These are phyloP conservation scores for Dendroctonus ponderosae DNA, from an alignment of 1,140 invertebrate genomes.

Conservation along the genomic window DNA sequence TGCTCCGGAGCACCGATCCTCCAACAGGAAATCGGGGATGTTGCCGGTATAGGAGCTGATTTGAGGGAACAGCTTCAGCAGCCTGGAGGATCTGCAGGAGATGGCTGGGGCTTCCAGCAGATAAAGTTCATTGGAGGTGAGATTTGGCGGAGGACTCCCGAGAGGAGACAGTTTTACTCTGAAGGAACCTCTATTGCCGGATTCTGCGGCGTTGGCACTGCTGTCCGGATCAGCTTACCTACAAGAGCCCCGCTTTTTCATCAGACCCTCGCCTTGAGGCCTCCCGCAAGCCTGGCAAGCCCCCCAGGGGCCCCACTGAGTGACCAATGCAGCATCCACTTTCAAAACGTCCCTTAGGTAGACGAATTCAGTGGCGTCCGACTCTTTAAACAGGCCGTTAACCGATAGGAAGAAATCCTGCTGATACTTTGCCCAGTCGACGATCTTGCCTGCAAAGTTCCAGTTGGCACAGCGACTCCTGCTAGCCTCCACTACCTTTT, in stretches of 20 bases:
- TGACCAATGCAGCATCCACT: conserved; percentile 45
- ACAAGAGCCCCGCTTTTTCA: conserved; percentile 46
- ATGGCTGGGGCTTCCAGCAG: conserved; percentile 44
- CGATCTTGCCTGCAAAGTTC: conserved; percentile 48
- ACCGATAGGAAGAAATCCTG: conserved; percentile 52
- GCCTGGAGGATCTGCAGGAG: conserved; percentile 49
- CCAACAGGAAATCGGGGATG: conserved; percentile 55
- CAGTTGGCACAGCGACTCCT: background rate
- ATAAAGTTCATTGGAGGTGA: conserved; percentile 31
- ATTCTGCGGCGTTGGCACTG: background rate
- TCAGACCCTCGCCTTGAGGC: conserved; percentile 42
- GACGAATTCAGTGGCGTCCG: conserved; percentile 41
- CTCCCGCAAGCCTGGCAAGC: conserved; percentile 47
- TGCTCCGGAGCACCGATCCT: conserved; percentile 51
- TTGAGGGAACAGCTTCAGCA: conserved; percentile 51
- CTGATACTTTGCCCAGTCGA: conserved; percentile 53
- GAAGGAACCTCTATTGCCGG: conserved; percentile 32
- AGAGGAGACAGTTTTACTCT: conserved; percentile 19
- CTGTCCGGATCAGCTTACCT: conserved; percentile 18
- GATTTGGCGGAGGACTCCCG: background rate
- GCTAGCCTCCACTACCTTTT: conserved; percentile 6
- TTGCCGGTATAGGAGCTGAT: conserved; percentile 52
- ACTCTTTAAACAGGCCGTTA: conserved; percentile 44
- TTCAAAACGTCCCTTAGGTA: conserved; percentile 42
- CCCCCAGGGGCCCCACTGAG: conserved; percentile 47